A percentile compares a stretch with the other conserved stretches of the same genome.
Conservation (phyloP, 2,797 vertebrate genomes). For the Sebastes aleutianus region DNA sequence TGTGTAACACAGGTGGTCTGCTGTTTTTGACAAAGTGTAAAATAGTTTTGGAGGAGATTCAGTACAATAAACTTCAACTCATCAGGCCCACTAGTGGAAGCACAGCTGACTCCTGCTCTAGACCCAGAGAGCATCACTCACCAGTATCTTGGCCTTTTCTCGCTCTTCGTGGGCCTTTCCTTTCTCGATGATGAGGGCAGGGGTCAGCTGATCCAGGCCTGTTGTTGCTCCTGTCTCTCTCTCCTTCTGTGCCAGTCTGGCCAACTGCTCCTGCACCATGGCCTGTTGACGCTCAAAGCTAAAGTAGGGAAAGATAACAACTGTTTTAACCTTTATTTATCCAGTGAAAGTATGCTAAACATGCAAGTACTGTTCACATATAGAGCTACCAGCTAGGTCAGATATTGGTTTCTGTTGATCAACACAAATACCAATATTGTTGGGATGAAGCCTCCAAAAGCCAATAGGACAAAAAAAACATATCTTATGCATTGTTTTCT, state of each 20-base stretch:
- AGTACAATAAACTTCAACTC: background rate
- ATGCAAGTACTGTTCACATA: background rate
- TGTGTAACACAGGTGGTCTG: background rate
- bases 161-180: conserved; percentile 72
- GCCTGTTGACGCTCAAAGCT: conserved; percentile 90
- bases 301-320: background rate
- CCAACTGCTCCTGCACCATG: conserved; percentile 86
- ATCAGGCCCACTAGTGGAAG: background rate
- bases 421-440: background rate
- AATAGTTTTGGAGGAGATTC: background rate
- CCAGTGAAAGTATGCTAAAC: background rate
- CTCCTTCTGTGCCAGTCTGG: conserved; percentile 83
- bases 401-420: background rate
- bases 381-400: background rate
- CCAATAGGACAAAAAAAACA: background rate
- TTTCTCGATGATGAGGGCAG: conserved; percentile 55
- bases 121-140: conserved; percentile 71
- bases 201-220: conserved; percentile 41
- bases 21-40: no score
- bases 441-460: background rate
- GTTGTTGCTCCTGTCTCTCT: conserved; percentile 60
- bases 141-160: conserved; percentile 80
- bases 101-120: background rate
- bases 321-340: conserved; percentile 2
- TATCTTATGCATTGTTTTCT: background rate